Base-by-base conservation (phyloP, 2,797 vertebrate genomes). In the Phoeniculus purpureus region DNA sequence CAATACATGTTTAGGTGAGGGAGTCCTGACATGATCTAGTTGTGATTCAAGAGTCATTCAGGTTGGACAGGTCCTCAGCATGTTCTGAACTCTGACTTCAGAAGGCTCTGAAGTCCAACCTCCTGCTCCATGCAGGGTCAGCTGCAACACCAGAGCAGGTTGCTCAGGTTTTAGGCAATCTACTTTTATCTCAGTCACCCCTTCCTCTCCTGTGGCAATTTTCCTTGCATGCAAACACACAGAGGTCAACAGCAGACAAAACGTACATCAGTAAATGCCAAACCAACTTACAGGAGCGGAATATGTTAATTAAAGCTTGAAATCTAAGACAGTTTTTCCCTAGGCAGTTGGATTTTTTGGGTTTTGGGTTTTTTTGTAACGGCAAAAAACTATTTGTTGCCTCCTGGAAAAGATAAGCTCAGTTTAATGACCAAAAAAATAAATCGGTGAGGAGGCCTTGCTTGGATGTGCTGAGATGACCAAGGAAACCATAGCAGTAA, bases 21-120 rank as follows among this genome's bases (percentile, higher is more conserved):
- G 60, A 31, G 19, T 52, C 29, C 34, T 8, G 3, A 20, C 0
- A 5, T 17, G 29, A 60, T 11, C 20, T 1, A 7, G 31, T 0
- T 13, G 19, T 59, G 89, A 85, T n/a, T 92, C 81, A 77, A 1
- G 12, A 6, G 58, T 26, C 74, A 61, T 70, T 48, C 55, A 3
- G 56, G 75, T 19, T 21, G 75, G 64, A 47, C 47, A 5, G 65
- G 56, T 58, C 9, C 19, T 54, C 8, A 9, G 59, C 60, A 52
- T 29, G 48, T 26, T 40, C 37, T 8, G 29, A 12, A 81, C 62
- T 48, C 64, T 75, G 51, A 58, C 9, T 16, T 58, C 8, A 11
- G 59, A 61, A 52, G 29, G 48, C 23, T 40, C 37, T 8, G 29
- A 12, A 81, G 67, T 48, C 65, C 78, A 22, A 4, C 19, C 23